Percentiles rank a stretch among this genome's conserved stretches.
phyloP scores from a whole-genome alignment of 2,888 invertebrate species.

The Taenaris catops region DNA sequence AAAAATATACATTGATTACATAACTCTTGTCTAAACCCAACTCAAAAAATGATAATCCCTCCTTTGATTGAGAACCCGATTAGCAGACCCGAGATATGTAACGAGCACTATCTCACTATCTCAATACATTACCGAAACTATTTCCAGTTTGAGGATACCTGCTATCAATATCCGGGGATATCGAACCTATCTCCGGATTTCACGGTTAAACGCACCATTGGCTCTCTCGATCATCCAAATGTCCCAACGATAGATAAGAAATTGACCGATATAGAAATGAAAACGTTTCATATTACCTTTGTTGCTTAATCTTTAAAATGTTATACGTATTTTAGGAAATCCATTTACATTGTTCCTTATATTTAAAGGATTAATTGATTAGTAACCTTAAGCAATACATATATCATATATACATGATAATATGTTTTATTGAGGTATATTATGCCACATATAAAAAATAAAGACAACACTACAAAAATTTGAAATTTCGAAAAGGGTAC shows the following conservation, averaged over 20 bases:
- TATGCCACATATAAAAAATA: too few species aligned
- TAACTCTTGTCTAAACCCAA: neutral
- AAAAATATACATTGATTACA: neutral
- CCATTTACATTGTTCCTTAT: too few species aligned
- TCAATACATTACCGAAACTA: slow-evolving; percentile 57
- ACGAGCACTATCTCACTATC: slow-evolving; percentile 36
- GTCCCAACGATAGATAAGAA: slow-evolving; percentile 63
- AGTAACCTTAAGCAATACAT: too few species aligned
- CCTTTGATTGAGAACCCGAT: slow-evolving; percentile 16
- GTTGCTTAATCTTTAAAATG: slow-evolving; percentile 25
- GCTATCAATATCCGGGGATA: slow-evolving; percentile 69
- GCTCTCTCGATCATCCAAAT: slow-evolving; percentile 54
- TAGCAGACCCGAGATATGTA: slow-evolving; percentile 16
- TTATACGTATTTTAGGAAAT: too few species aligned
- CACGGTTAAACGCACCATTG: slow-evolving; percentile 74
- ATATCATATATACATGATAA: too few species aligned
- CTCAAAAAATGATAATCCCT: neutral
- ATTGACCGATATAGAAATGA: slow-evolving; percentile 56
- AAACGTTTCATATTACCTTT: slow-evolving; percentile 39
- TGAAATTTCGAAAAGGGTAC: too few species aligned
- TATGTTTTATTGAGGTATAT: too few species aligned
- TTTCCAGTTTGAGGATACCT: slow-evolving; percentile 55
- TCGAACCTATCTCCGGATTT: slow-evolving; percentile 67
- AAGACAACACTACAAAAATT: too few species aligned
- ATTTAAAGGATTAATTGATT: too few species aligned